Conservation (phyloP, 2,113 vertebrate species). For the Climacteris rufus region DNA sequence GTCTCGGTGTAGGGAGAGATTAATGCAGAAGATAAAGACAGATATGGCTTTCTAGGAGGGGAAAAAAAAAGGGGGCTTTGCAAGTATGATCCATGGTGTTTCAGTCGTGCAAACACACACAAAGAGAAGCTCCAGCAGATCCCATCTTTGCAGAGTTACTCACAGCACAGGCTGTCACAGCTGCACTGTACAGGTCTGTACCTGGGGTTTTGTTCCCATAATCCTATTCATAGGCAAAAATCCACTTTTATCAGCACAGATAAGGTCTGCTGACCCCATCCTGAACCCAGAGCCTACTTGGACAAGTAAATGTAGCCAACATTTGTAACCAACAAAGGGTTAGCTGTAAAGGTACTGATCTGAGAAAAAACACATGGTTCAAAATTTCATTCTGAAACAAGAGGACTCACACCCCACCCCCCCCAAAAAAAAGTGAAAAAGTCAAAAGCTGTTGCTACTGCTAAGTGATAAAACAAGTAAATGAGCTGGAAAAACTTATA, state of each 20-base stretch:
- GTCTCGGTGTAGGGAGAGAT: constrained; percentile 34
- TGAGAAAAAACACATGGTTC: neutral
- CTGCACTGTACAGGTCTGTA: accelerated
- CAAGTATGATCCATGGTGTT: neutral
- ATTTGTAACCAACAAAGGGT: neutral
- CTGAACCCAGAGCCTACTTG: neutral
- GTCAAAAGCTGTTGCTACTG: neutral
- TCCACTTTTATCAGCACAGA: neutral
- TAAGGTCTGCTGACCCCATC: neutral
- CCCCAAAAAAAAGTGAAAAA: neutral
- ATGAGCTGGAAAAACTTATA: neutral
- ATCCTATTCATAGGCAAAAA: neutral
- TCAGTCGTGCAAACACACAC: neutral
- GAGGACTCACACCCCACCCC: too few species aligned
- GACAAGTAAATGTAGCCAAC: neutral
- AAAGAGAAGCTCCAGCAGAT: neutral
- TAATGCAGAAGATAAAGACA: constrained; percentile 53
- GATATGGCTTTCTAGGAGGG: neutral
- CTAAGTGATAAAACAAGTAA: neutral
- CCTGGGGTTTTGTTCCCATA: neutral
- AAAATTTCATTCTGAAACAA: neutral
- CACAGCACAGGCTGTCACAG: neutral
- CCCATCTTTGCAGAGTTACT: neutral
- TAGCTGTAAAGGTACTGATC: neutral
- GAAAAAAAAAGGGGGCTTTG: neutral